Conservation (phyloP, 2,888 invertebrate species). For the Agrochola litura region DNA sequence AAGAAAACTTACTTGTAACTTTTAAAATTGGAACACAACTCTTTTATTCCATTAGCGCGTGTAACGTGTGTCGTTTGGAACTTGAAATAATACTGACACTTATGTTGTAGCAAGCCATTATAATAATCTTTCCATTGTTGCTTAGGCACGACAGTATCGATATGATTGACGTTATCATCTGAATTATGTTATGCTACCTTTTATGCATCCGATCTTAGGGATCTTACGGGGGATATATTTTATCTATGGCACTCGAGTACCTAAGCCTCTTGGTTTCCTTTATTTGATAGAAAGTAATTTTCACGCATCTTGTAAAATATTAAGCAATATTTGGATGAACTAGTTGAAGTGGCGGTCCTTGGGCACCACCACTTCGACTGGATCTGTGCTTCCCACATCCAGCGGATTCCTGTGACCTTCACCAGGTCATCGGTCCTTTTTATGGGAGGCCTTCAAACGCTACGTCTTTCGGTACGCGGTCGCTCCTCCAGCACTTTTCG, state of each 20-base stretch:
- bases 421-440: no score
- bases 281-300: not conserved
- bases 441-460: no score
- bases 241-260: slow-evolving; percentile 1
- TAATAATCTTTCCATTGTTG: slow-evolving; percentile 55
- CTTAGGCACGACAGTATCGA: slow-evolving; percentile 48
- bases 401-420: no score
- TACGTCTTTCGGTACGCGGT: no score
- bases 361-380: no score
- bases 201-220: slow-evolving; percentile 30
- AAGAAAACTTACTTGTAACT: slow-evolving; percentile 39
- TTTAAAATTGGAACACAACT: slow-evolving; percentile 28
- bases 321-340: not conserved
- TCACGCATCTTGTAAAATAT: not conserved
- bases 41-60: slow-evolving; percentile 43
- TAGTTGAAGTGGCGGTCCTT: no score
- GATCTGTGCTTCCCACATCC: no score
- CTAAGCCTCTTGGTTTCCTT: not conserved
- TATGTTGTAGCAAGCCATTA: slow-evolving; percentile 33
- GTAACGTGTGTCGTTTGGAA: slow-evolving; percentile 34
- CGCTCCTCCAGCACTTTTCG: no score
- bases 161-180: slow-evolving; percentile 65
- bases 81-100: slow-evolving; percentile 48
- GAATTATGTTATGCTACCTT: slow-evolving; percentile 16
- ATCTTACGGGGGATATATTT: slow-evolving; percentile 13